A percentile compares a stretch with the other conserved stretches of the same genome.
Evolutionary conservation across 2,113 vertebrate genomes (phyloP).

Genomic region (Rynchops niger): DNA sequence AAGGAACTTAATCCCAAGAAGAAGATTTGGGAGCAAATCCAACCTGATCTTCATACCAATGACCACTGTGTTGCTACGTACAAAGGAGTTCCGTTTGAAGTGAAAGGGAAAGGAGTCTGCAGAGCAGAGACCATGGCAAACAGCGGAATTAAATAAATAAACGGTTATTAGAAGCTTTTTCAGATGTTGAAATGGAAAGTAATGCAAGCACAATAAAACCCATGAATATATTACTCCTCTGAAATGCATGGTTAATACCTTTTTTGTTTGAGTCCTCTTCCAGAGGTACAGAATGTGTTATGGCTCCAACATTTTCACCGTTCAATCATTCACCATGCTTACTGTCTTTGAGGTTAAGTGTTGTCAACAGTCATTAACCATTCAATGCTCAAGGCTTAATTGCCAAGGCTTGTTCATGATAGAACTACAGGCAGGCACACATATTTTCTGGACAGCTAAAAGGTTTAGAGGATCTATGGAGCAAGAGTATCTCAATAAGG

Average conservation of each 20-base stretch:
- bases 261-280: neutral
- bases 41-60: constrained; percentile 90
- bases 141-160: constrained; percentile 87
- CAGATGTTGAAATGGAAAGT: constrained; percentile 29
- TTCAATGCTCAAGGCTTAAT: neutral
- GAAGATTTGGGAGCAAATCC: constrained; percentile 97
- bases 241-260: neutral
- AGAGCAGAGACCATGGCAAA: constrained; percentile 91
- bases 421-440: neutral
- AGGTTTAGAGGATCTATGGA: neutral
- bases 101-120: constrained; percentile 91
- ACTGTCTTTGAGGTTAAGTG: neutral
- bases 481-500: neutral
- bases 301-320: neutral
- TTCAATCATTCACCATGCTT: neutral
- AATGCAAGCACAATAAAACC: constrained; percentile 61
- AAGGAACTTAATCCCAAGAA: constrained; percentile 98
- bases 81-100: constrained; percentile 90
- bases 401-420: neutral
- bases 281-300: neutral
- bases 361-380: neutral
- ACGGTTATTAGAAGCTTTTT: neutral
- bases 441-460: neutral
- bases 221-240: neutral
- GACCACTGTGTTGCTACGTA: constrained; percentile 89